These are phyloP conservation scores for Paraplagusia blochii DNA, from an alignment of 2,113 vertebrate species.

Conservation along the genomic window DNA sequence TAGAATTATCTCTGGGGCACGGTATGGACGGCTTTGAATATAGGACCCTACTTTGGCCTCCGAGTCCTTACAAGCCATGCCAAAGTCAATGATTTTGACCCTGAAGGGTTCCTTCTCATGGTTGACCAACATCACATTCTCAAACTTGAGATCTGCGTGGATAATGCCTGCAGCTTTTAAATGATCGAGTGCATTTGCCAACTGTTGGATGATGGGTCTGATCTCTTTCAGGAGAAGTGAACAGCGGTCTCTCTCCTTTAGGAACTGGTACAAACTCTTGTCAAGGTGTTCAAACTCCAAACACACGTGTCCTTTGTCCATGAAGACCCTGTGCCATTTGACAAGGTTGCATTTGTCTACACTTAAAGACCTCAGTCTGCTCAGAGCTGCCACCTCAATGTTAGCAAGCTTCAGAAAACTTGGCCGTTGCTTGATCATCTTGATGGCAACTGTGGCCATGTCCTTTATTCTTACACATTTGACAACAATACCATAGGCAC, in stretches of 20 bases:
- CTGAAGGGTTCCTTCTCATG: background rate
- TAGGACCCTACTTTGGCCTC: background rate
- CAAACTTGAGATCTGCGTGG: constrained; percentile 25
- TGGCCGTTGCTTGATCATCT: background rate
- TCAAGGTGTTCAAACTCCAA: constrained; percentile 27
- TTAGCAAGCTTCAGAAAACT: background rate
- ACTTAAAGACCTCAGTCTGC: background rate
- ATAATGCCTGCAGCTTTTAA: background rate
- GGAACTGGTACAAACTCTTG: constrained; percentile 9
- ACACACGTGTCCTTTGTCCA: background rate
- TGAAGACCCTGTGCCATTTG: background rate
- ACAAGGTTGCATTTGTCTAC: constrained; percentile 7
- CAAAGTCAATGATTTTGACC: constrained; percentile 41
- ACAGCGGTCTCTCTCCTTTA: background rate
- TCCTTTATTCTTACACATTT: background rate
- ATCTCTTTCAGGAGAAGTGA: constrained; percentile 10
- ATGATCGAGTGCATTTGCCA: background rate
- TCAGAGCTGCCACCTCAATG: background rate
- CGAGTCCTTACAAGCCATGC: background rate
- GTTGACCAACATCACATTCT: constrained; percentile 25
- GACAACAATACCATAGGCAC: background rate
- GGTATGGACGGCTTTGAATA: constrained; percentile 9
- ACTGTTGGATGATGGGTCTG: constrained; percentile 16
- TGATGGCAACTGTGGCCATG: background rate
- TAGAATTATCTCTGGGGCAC: background rate